Percentiles rank a stretch among this genome's conserved stretches.
phyloP scores from a whole-genome alignment of 2,888 invertebrate genomes.

The Megamerina dolium region DNA sequence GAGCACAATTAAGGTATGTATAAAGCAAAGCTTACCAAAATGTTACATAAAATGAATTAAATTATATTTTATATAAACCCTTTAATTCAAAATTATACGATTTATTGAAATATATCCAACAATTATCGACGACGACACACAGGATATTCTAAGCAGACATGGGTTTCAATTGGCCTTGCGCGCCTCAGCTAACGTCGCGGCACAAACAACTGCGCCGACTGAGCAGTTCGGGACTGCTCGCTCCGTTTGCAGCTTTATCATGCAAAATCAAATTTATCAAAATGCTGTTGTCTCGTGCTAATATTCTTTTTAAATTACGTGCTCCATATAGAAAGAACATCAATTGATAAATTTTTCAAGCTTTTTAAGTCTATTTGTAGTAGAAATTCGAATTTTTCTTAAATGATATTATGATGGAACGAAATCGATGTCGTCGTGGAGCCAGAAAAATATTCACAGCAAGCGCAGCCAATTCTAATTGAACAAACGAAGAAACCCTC shows the following conservation, averaged over 20 bases:
- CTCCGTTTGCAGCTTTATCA: too few relatives aligned
- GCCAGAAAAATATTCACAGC: not conserved
- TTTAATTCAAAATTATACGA: too few relatives aligned
- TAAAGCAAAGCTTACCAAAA: too few relatives aligned
- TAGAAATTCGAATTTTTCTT: not conserved
- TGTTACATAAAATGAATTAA: too few relatives aligned
- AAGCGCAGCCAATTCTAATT: not conserved
- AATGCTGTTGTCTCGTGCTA: not conserved
- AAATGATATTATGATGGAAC: not conserved
- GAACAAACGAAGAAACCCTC: not conserved
- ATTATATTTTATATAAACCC: too few relatives aligned
- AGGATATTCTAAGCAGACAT: too few relatives aligned
- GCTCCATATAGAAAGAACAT: not conserved
- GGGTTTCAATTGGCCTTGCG: not conserved
- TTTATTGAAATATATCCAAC: too few relatives aligned
- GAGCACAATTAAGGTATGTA: too few relatives aligned
- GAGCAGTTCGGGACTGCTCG: not conserved
- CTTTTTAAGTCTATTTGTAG: not conserved
- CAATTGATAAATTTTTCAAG: not conserved
- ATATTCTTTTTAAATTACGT: not conserved
- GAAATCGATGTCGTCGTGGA: not conserved
- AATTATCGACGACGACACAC: too few relatives aligned
- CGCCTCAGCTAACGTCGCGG: not conserved
- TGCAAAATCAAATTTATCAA: too few relatives aligned
- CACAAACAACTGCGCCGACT: not conserved